These are phyloP conservation scores for Erannis defoliaria DNA, from an alignment of 2,888 invertebrate species.

Conservation along the genomic window DNA sequence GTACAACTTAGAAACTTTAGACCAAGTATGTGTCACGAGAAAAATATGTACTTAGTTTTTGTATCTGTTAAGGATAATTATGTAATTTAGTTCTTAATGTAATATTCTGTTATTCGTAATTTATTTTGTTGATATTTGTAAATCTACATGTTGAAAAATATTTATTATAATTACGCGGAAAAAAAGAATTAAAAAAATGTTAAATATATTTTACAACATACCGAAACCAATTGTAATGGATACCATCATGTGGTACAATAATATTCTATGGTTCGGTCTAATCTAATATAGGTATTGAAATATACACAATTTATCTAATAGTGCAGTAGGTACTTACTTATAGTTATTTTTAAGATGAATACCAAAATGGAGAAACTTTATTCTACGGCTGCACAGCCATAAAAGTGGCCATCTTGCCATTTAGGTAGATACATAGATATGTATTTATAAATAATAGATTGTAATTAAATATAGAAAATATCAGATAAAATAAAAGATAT, in stretches of 20 bases:
- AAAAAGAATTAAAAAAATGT: slow-evolving; percentile 76
- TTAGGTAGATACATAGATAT: slow-evolving; percentile 50
- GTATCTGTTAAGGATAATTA: slow-evolving; percentile 66
- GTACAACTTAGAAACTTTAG: slow-evolving; percentile 80
- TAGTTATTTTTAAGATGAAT: slow-evolving; percentile 34
- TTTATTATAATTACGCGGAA: slow-evolving; percentile 81
- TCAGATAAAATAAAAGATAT: slow-evolving; percentile 6
- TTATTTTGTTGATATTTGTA: slow-evolving; percentile 87
- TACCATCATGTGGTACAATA: slow-evolving; percentile 26
- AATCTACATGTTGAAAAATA: slow-evolving; percentile 86
- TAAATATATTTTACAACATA: slow-evolving; percentile 74
- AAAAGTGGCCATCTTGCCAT: slow-evolving; percentile 82
- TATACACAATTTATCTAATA: slow-evolving; percentile 70
- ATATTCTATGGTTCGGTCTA: slow-evolving; percentile 26
- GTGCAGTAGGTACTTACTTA: slow-evolving; percentile 62
- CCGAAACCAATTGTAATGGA: slow-evolving; percentile 59
- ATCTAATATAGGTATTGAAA: slow-evolving; percentile 64
- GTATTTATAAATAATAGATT: slow-evolving; percentile 49
- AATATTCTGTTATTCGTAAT: slow-evolving; percentile 86
- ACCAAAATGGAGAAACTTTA: slow-evolving; percentile 41
- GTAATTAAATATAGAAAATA: slow-evolving; percentile 18
- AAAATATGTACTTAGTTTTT: slow-evolving; percentile 45
- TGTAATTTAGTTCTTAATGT: slow-evolving; percentile 67
- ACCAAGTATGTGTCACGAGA: slow-evolving; percentile 72
- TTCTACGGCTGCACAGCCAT: slow-evolving; percentile 67